Percentiles rank a stretch among this genome's conserved stretches.
Evolutionary conservation across 2,113 vertebrate species (phyloP).

Genomic region (Pteruthius melanotis): DNA sequence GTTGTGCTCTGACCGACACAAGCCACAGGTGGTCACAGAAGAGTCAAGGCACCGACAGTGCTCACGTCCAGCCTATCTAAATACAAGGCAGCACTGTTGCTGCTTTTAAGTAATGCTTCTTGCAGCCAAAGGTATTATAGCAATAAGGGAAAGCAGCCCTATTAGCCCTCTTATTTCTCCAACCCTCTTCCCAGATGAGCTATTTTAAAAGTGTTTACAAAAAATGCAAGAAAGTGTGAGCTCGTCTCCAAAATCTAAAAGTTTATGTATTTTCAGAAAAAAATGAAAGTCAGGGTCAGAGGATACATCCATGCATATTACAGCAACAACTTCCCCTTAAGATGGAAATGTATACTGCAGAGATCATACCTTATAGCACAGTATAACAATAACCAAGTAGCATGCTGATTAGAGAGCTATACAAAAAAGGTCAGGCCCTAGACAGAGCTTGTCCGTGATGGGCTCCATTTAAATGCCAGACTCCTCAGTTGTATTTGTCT

Average conservation of each 20-base stretch:
- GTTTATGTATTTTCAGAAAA: background rate
- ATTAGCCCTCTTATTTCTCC: background rate
- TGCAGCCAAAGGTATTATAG: background rate
- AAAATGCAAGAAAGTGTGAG: background rate
- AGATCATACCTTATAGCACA: conserved; percentile 20
- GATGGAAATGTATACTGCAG: conserved; percentile 23
- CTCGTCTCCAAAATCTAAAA: background rate
- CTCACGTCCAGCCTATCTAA: background rate
- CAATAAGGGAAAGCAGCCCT: background rate
- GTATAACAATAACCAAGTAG: conserved; percentile 43
- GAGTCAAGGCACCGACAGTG: background rate
- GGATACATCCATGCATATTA: background rate
- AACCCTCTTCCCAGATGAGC: background rate
- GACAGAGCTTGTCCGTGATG: background rate
- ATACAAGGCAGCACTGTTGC: background rate
- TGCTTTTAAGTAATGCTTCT: background rate
- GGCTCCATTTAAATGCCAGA: conserved; percentile 51
- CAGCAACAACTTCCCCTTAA: background rate
- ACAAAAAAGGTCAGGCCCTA: conserved; percentile 47
- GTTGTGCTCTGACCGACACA: background rate
- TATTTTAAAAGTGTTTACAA: background rate
- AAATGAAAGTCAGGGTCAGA: background rate
- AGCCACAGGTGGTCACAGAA: background rate
- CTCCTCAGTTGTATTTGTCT: conserved; percentile 37
- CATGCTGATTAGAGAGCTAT: conserved; percentile 46